Evolutionary conservation across 2,888 invertebrate species (phyloP).

Genomic region (Eupithecia pulchellata): DNA sequence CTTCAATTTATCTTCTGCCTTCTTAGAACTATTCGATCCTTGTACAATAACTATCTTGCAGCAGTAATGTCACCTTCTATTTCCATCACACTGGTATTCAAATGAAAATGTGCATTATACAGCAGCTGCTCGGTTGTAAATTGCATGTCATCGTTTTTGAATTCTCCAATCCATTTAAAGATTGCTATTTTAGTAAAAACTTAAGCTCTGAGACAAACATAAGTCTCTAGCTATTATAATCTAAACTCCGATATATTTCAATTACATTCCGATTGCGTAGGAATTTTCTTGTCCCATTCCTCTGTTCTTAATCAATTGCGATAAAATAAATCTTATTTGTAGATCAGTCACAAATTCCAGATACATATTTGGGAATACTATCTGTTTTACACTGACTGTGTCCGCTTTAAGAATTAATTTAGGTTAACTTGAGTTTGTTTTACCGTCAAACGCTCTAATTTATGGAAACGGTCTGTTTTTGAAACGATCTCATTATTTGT

Average conservation of each 20-base stretch:
- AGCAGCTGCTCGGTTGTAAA: constrained; percentile 28
- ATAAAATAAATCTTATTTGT: constrained; percentile 40
- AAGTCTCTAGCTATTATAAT: constrained; percentile 12
- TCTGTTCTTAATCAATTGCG: constrained; percentile 44
- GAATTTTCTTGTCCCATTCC: constrained; percentile 22
- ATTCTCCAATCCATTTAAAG: constrained; percentile 17
- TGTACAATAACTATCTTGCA: background rate
- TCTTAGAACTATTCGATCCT: background rate
- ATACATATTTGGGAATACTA: constrained; percentile 47
- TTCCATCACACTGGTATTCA: constrained; percentile 11
- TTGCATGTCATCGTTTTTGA: constrained; percentile 22
- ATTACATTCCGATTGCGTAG: constrained; percentile 28
- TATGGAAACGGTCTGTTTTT: constrained; percentile 15
- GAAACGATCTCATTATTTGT: constrained; percentile 11
- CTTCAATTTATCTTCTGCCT: background rate
- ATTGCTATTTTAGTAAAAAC: constrained; percentile 25
- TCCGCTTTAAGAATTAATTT: constrained; percentile 53
- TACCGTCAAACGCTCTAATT: constrained; percentile 24
- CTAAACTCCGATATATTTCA: constrained; percentile 25
- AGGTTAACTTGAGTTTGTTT: constrained; percentile 47
- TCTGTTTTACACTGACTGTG: constrained; percentile 52
- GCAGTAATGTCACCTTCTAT: constrained; percentile 12
- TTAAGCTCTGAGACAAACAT: constrained; percentile 9
- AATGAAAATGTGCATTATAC: constrained; percentile 16
- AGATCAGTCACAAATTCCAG: constrained; percentile 45